A percentile compares a stretch with the other conserved stretches of the same genome.
phyloP scores from a whole-genome alignment of 2,888 invertebrate species.

The Oligia latruncula region DNA sequence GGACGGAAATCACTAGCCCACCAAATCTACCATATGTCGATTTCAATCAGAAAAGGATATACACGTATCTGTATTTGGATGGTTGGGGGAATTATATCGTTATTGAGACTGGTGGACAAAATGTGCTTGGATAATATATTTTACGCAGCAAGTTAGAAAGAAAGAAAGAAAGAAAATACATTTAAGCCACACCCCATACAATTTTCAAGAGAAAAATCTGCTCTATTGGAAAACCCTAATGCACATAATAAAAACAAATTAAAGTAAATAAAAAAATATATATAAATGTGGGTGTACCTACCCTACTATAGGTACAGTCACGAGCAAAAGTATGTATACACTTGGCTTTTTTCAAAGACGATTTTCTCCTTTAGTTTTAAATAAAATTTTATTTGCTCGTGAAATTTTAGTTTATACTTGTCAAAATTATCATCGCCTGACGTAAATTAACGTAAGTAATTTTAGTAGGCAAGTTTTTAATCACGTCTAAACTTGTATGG shows the following conservation, averaged over 20 bases:
- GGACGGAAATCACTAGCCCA: constrained; percentile 79
- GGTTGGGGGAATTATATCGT: constrained; percentile 15
- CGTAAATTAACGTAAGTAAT: too few species aligned
- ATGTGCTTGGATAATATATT: background rate
- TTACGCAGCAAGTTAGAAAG: background rate
- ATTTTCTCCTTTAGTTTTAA: too few species aligned
- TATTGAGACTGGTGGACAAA: background rate
- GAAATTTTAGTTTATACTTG: too few species aligned
- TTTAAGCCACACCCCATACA: background rate
- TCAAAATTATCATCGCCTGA: too few species aligned
- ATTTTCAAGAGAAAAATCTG: background rate
- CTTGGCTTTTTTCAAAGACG: too few species aligned
- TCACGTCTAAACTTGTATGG: too few species aligned
- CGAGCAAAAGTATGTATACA: too few species aligned
- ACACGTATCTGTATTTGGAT: constrained; percentile 7
- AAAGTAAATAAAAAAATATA: background rate
- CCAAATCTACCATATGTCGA: constrained; percentile 79
- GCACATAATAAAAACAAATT: background rate
- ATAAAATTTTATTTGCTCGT: too few species aligned
- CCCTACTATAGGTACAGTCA: background rate
- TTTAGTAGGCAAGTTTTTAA: too few species aligned
- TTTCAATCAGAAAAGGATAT: constrained; percentile 75
- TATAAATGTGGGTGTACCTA: too few species aligned
- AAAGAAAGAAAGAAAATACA: too few species aligned
- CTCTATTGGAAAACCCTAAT: background rate